Percentiles rank a stretch among this genome's conserved stretches.
phyloP scores from a whole-genome alignment of 2,888 invertebrate genomes.

The Ochropleura plecta region DNA sequence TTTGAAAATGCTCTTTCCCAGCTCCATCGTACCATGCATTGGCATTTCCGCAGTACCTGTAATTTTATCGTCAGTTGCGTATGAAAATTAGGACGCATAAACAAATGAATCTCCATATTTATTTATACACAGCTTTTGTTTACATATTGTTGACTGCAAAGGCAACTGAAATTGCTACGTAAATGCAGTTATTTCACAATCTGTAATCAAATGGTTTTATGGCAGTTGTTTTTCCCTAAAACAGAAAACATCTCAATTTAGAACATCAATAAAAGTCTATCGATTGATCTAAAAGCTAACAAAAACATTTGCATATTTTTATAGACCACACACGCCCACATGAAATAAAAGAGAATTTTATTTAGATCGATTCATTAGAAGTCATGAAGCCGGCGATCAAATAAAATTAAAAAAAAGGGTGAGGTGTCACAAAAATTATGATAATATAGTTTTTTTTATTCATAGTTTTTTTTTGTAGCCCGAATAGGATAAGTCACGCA shows the following conservation, averaged over 20 bases:
- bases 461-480: slow-evolving; percentile 76
- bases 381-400: slow-evolving; percentile 65
- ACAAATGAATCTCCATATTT: slow-evolving; percentile 40
- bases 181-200: slow-evolving; percentile 18
- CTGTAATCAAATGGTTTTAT: slow-evolving; percentile 5
- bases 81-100: slow-evolving; percentile 41
- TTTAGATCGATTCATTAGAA: slow-evolving; percentile 67
- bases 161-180: slow-evolving; percentile 12
- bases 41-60: slow-evolving; percentile 50
- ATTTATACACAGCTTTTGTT: slow-evolving; percentile 34
- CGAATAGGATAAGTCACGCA: slow-evolving; percentile 86
- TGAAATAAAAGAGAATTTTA: slow-evolving; percentile 64
- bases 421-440: slow-evolving; percentile 76
- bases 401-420: slow-evolving; percentile 68
- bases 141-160: slow-evolving; percentile 27
- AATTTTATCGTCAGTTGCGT: slow-evolving; percentile 25
- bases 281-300: slow-evolving; percentile 32
- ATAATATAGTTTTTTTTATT: slow-evolving; percentile 80
- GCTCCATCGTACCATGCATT: slow-evolving; percentile 28
- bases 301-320: slow-evolving; percentile 41
- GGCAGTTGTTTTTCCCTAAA: slow-evolving; percentile 1
- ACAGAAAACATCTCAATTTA: slow-evolving; percentile 26
- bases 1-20: slow-evolving; percentile 39
- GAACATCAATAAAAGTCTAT: slow-evolving; percentile 29
- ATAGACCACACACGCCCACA: slow-evolving; percentile 67